Evolutionary conservation across 2,888 invertebrate species (phyloP), one percentile per base, ranked within the genome.

Genomic region (Sericinus montela): DNA sequence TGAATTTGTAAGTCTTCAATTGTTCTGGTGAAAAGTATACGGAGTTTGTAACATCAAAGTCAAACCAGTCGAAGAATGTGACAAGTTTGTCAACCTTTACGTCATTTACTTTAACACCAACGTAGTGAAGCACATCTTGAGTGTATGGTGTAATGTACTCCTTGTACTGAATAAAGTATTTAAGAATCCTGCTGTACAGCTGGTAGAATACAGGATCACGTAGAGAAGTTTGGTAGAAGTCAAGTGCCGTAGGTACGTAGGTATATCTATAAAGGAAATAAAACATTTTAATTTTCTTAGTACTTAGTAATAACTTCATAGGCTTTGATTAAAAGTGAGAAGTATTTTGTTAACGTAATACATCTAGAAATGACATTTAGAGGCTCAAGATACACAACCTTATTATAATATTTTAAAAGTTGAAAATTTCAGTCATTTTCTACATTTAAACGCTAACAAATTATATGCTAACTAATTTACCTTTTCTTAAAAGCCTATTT

Each of bases 171-270:
- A 88, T 77, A 74, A 92, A 90, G 63, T 88, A 90, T 45, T 85
- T 72, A 45, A 90, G 57, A 62, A 93, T 86, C 59, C 90, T 91
- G 75, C 91, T 91, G 80, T 92, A 92, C 46, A 94, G 75, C 54
- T 91, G 90, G 75, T 91, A 94, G 90, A 93, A 93, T 29, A 91
- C 90, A 13, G 94, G 94, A 72, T 94, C 94, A 55, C 94, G 92
- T 60, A 93, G 70, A 54, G 92, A 90, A 6, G 93, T 92, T 63
- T 91, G 90, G 67, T 90, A 91, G 67, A 91, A 91, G 67, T 92
- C 91, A 40, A 93, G 80, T 11, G 91, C 90, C 23, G 91, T 88
- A n/a, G 93, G 92, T 14, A 87, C 63, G 52, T 87, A 73, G 7
- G 62, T 62, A 63, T 80, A 76, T 40, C 87, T 89, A 68, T 28